Evolutionary conservation across 2,797 vertebrate genomes (phyloP).

Genomic region (Schizopygopsis pylzovi): DNA sequence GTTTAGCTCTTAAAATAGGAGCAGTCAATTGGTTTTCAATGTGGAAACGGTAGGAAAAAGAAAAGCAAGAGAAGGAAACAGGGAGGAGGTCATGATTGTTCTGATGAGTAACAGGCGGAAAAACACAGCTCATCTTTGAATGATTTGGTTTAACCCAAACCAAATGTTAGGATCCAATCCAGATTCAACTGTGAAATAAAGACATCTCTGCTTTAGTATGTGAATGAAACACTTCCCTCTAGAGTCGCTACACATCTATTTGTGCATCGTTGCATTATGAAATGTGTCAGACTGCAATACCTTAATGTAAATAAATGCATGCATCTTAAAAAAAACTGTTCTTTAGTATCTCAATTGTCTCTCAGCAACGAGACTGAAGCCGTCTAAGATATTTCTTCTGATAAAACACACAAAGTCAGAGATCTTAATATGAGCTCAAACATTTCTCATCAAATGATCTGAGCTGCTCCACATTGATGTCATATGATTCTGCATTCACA

Average conservation of each 20-base stretch:
- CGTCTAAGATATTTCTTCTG: no score
- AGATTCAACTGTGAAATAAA: neutral
- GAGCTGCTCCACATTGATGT: no score
- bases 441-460: no score
- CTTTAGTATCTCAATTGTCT: neutral
- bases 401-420: neutral
- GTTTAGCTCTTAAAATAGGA: conserved; percentile 6
- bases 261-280: neutral
- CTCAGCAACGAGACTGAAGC: neutral
- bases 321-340: neutral
- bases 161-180: neutral
- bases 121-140: conserved; percentile 25
- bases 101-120: conserved; percentile 12
- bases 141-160: conserved; percentile 1
- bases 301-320: neutral
- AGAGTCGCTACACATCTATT: no score
- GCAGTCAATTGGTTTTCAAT: neutral
- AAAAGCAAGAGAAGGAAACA: conserved; percentile 33
- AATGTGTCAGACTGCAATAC: neutral
- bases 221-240: neutral
- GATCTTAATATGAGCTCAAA: no score
- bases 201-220: neutral
- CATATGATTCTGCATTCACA: conserved; percentile 1
- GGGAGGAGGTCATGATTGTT: conserved; percentile 12
- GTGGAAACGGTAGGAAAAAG: neutral